A percentile compares a stretch with the other conserved stretches of the same genome.
phyloP scores from a whole-genome alignment of 2,113 vertebrate genomes.

The Macrotus californicus region DNA sequence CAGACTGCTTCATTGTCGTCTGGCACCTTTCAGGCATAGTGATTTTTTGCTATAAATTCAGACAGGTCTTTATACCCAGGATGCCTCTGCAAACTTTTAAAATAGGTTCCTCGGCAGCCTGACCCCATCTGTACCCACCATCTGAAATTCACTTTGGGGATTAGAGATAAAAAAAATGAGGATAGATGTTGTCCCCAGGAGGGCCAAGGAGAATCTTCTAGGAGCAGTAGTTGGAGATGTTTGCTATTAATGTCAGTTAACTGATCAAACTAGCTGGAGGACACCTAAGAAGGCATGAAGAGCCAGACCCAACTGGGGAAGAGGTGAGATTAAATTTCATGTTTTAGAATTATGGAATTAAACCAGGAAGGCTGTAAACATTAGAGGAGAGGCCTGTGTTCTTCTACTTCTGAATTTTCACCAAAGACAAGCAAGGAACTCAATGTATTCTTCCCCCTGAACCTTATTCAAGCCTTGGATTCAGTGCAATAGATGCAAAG shows the following conservation, averaged over 20 bases:
- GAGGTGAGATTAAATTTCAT: neutral
- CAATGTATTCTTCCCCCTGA: neutral
- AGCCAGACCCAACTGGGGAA: neutral
- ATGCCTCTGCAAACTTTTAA: neutral
- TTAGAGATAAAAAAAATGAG: too few species aligned
- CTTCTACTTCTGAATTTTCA: neutral
- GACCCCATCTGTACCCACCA: neutral
- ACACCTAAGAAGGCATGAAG: neutral
- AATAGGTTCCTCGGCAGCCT: neutral
- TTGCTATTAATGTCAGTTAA: neutral
- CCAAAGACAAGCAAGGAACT: neutral
- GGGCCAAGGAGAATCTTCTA: neutral
- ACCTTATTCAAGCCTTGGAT: neutral
- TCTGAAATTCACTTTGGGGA: neutral
- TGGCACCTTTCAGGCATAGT: neutral
- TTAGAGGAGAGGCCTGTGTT: neutral
- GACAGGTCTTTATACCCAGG: neutral
- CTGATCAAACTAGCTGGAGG: neutral
- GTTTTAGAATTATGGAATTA: neutral
- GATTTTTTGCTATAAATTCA: slow-evolving; percentile 28
- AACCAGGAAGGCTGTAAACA: neutral
- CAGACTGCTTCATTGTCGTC: neutral
- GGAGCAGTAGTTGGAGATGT: neutral
- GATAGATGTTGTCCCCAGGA: neutral
- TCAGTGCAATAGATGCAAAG: neutral